Evolutionary conservation across 1,140 invertebrate genomes (phyloP), one percentile per base, ranked within the genome.

Genomic region (Drosophila yakuba): DNA sequence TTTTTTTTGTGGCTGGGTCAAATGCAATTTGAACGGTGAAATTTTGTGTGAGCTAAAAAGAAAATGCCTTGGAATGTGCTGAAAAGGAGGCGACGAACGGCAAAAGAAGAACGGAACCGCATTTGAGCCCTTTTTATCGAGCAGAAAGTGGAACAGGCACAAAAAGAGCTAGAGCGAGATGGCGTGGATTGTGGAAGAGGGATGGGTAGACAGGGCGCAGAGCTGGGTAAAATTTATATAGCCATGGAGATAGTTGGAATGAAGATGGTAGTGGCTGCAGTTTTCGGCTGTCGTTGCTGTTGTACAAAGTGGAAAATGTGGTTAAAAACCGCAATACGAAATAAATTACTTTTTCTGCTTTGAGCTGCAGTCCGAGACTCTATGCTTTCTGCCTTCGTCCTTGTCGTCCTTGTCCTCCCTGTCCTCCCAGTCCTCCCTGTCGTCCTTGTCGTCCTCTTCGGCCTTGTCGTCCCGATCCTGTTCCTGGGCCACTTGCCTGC

Each of bases 281-380:
- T 77, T 83, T 88, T 86, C 63, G 83, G 80, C 83, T 86, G 79
- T 89, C 83, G 83, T 83, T 88, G 83, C 84, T 66, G 84, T 79
- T 84, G 83, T 89, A 88, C 84, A 89, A 89, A 89, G 84, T 89
- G 84, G 84, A 89, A 89, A 89, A 89, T 89, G 84, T 89, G 84
- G 84, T 89, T 90, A 89, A 89, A 89, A 89, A 89, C 84, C 84
- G 84, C 84, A 89, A 90, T 90, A 89, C 80, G 84, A 89, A 89
- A 89, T 89, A 89, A 89, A 89, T 89, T 89, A 90, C 84, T 89
- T 89, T 89, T 89, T 89, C 84, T 84, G 80, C 85, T 89, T 89
- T 88, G 84, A 80, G 80, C 58, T 80, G 79, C 63, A 74, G 81
- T 76, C 61, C 80, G 63, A 83, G 60, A 71, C 51, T 50, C 38